phyloP scores from a whole-genome alignment of 2,888 invertebrate genomes.

The Sepioteuthis lessoniana region DNA sequence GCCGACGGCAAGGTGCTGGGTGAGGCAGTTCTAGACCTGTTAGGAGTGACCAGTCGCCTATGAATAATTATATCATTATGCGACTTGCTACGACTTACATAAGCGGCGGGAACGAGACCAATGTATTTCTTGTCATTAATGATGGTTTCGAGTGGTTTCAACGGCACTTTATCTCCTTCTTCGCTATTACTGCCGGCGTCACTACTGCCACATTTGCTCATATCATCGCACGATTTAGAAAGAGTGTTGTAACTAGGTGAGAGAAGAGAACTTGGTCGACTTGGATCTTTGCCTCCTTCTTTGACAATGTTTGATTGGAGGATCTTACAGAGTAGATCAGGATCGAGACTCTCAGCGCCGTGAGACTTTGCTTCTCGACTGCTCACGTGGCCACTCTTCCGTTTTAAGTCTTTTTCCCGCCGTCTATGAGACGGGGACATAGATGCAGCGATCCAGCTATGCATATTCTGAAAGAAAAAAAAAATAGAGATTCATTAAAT shows the following conservation, averaged over 20 bases:
- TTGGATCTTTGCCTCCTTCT: neutral
- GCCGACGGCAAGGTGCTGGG: conserved; percentile 37
- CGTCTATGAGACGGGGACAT: conserved; percentile 38
- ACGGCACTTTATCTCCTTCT: neutral
- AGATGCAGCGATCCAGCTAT: conserved; percentile 46
- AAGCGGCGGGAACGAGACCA: conserved; percentile 43
- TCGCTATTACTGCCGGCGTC: neutral
- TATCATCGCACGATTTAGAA: conserved; percentile 41
- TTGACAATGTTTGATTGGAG: conserved; percentile 34
- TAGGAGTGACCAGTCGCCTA: conserved; percentile 36
- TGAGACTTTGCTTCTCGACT: neutral
- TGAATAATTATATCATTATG: conserved; percentile 44
- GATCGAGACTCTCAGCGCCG: conserved; percentile 1
- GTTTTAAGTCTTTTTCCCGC: conserved; percentile 10
- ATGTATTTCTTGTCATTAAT: conserved; percentile 43
- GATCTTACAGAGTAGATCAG: conserved; percentile 40
- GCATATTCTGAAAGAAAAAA: conserved; percentile 24
- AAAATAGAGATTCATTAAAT: neutral
- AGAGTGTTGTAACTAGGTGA: conserved; percentile 42
- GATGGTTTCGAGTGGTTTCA: neutral
- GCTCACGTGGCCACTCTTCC: neutral
- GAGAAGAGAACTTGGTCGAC: neutral
- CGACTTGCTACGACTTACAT: conserved; percentile 40
- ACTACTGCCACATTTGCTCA: neutral
- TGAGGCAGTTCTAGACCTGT: neutral